Percentiles rank a stretch among this genome's conserved stretches.
phyloP scores from a whole-genome alignment of 2,113 vertebrate genomes.

The Stomatorhinus ivindoensis region DNA sequence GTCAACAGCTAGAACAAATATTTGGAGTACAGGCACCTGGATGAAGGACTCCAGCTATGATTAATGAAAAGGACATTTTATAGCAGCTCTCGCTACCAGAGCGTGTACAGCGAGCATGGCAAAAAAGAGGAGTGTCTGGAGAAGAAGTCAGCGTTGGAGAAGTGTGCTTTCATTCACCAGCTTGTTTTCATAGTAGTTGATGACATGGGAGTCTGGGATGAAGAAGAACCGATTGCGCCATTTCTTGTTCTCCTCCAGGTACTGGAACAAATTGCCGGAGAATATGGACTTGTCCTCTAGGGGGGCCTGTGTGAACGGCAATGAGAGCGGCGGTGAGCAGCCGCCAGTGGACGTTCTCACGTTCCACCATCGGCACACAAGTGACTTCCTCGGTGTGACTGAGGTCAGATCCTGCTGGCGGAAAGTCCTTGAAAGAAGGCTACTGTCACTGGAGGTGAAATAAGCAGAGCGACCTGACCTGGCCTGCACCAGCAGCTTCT shows the following conservation, averaged over 20 bases:
- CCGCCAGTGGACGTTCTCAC: neutral
- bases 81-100: neutral
- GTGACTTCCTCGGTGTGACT: neutral
- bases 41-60: neutral
- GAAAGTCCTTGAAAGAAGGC: neutral
- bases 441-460: neutral
- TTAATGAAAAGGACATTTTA: neutral
- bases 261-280: slow-evolving; percentile 84
- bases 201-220: slow-evolving; percentile 76
- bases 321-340: neutral
- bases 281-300: slow-evolving; percentile 83
- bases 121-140: neutral
- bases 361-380: neutral
- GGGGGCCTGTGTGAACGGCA: slow-evolving; percentile 46
- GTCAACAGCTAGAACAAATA: neutral
- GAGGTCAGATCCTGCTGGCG: neutral
- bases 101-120: neutral
- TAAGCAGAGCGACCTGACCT: neutral
- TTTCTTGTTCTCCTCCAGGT: slow-evolving; percentile 86
- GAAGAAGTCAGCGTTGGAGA: too few species aligned
- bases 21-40: neutral
- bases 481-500: neutral
- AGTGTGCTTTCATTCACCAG: slow-evolving; percentile 56
- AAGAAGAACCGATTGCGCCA: slow-evolving; percentile 85
- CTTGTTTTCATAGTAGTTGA: slow-evolving; percentile 78